A percentile compares a stretch with the other conserved stretches of the same genome.
Evolutionary conservation across 2,797 vertebrate genomes (phyloP).

Genomic region (Centroberyx gerrardi): DNA sequence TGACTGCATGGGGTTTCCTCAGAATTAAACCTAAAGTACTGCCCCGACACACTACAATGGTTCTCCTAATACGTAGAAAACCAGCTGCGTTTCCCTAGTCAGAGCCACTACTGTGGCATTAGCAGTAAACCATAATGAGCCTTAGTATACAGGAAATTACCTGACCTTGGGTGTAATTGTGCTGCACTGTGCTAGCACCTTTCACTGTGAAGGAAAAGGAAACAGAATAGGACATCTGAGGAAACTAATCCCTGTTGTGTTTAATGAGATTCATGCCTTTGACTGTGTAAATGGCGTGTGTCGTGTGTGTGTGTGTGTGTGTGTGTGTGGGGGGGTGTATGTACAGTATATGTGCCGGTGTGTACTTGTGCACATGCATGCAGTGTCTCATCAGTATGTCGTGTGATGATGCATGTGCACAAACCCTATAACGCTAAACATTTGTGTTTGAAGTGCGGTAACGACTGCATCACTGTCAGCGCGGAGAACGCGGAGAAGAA

Average conservation of each 20-base stretch:
- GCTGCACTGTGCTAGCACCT: background rate
- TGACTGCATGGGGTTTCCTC: constrained; percentile 13
- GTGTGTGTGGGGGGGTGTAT: background rate
- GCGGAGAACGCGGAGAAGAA: constrained; percentile 7
- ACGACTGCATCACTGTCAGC: background rate
- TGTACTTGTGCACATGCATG: constrained; percentile 4
- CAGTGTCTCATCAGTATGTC: background rate
- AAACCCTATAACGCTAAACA: background rate
- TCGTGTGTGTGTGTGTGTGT: background rate
- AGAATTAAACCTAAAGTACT: constrained; percentile 2
- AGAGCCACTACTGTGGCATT: constrained; percentile 18
- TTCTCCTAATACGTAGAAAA: constrained; percentile 29
- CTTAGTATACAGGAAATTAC: constrained; percentile 23
- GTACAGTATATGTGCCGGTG: background rate
- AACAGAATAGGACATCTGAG: constrained; percentile 9
- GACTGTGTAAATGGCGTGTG: constrained; percentile 10
- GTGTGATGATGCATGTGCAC: constrained; percentile 19
- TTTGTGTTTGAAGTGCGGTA: constrained; percentile 22
- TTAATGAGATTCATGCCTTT: constrained; percentile 18
- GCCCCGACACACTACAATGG: background rate
- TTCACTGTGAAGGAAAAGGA: constrained; percentile 4
- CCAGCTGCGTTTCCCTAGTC: constrained; percentile 27
- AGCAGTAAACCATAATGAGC: constrained; percentile 38
- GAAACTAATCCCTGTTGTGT: constrained; percentile 32
- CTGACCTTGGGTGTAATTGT: background rate